Percentiles rank a stretch among this genome's conserved stretches.
phyloP scores from a whole-genome alignment of 2,888 invertebrate genomes.

The Drosophila cognata region DNA sequence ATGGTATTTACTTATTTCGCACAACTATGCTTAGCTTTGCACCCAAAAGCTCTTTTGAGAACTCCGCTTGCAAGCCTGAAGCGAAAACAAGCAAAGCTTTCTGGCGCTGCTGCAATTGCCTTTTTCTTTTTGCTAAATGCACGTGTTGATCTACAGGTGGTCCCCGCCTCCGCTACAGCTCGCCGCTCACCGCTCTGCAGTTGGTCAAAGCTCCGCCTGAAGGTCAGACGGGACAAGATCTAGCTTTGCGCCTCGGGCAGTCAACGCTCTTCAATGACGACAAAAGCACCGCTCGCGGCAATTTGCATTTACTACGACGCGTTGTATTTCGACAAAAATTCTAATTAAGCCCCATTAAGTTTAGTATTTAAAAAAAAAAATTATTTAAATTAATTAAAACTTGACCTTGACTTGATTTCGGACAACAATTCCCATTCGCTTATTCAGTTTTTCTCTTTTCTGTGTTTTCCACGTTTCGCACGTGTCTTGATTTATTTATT shows the following conservation, averaged over 20 bases:
- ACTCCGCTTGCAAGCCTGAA: not conserved
- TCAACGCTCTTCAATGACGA: conserved; percentile 74
- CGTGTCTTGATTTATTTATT: conserved; percentile 63
- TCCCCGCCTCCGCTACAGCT: conserved; percentile 8
- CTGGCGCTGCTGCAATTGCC: not conserved
- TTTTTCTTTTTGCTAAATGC: conserved; percentile 11
- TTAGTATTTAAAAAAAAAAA: conserved; percentile 24
- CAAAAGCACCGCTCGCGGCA: conserved; percentile 59
- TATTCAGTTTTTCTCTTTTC: conserved; percentile 20
- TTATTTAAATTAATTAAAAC: not conserved
- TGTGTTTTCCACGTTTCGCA: conserved; percentile 53
- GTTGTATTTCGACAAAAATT: conserved; percentile 41
- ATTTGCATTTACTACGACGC: conserved; percentile 53
- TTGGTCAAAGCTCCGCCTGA: conserved; percentile 56
- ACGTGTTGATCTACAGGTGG: conserved; percentile 31
- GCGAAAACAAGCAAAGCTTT: conserved; percentile 28
- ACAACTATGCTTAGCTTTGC: not conserved
- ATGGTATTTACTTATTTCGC: not conserved
- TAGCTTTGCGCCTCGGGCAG: conserved; percentile 41
- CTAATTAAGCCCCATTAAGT: conserved; percentile 25
- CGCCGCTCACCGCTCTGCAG: not conserved
- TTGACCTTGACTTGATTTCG: conserved; percentile 44
- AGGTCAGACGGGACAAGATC: conserved; percentile 72
- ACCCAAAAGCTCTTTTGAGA: conserved; percentile 13
- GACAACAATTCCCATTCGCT: conserved; percentile 49